Conservation (phyloP, 2,113 vertebrate species). For the Leuciscus idus region DNA sequence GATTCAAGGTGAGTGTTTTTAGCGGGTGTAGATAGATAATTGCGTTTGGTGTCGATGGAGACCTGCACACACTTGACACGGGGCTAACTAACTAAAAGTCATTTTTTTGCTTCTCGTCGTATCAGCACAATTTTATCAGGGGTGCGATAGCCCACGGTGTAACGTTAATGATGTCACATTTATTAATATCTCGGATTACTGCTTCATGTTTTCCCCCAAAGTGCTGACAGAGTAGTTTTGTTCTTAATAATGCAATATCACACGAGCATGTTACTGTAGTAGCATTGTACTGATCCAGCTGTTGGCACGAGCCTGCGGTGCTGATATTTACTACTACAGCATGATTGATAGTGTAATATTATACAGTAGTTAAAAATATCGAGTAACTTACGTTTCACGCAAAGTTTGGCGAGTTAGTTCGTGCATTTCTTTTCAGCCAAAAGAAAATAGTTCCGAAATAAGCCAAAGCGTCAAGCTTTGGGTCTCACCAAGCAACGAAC, state of each 20-base stretch:
- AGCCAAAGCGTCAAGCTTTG: background rate
- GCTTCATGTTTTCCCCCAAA: background rate
- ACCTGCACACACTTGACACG: background rate
- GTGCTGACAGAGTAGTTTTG: background rate
- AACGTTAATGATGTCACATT: background rate
- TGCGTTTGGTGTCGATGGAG: background rate
- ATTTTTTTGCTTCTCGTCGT: background rate
- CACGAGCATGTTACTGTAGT: background rate
- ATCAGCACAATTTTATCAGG: background rate
- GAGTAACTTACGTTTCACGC: background rate
- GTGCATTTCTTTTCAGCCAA: background rate
- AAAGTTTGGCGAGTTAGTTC: background rate
- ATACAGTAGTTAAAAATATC: background rate
- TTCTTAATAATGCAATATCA: background rate
- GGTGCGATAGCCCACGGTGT: background rate
- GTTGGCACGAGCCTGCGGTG: background rate
- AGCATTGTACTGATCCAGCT: background rate
- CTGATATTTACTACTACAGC: background rate
- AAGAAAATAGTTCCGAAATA: background rate
- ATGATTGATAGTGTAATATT: background rate
- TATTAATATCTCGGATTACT: background rate
- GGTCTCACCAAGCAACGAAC: slow-evolving; percentile 8
- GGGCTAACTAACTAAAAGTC: background rate
- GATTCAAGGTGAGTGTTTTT: slow-evolving; percentile 24
- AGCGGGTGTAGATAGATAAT: background rate